phyloP scores from a whole-genome alignment of 2,888 invertebrate species.

The Protophormia terraenovae region DNA sequence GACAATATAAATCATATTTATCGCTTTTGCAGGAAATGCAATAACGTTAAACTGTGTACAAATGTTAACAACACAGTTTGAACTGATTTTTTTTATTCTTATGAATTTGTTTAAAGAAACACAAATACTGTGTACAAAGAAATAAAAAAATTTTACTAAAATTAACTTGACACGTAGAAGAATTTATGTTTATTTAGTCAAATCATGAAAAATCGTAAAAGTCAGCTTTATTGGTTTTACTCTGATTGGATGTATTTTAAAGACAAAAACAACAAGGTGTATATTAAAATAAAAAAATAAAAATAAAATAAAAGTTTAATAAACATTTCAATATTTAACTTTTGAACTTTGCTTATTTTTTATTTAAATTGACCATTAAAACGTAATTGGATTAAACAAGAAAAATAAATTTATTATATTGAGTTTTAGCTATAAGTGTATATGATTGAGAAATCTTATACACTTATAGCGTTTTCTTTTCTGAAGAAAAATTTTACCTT shows the following conservation, averaged over 20 bases:
- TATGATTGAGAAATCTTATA: too few relatives aligned
- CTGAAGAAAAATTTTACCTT: too few relatives aligned
- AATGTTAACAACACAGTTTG: constrained; percentile 5
- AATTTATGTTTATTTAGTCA: constrained; percentile 22
- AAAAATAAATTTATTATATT: too few relatives aligned
- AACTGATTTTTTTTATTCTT: too few relatives aligned
- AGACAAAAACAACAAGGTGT: not conserved
- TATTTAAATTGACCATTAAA: not conserved
- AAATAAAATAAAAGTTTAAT: not conserved
- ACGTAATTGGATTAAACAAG: too few relatives aligned
- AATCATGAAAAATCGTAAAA: constrained; percentile 13
- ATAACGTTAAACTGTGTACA: constrained; percentile 22
- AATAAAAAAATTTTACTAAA: not conserved
- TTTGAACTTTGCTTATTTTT: not conserved
- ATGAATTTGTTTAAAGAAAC: too few relatives aligned
- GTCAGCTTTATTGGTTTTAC: constrained; percentile 14
- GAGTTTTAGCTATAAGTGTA: too few relatives aligned
- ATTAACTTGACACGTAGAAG: constrained; percentile 18
- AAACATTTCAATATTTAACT: not conserved
- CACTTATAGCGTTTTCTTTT: too few relatives aligned
- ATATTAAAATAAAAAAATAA: not conserved
- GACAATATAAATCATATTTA: constrained; percentile 43
- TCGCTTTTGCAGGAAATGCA: constrained; percentile 14
- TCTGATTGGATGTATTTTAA: not conserved
- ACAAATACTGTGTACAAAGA: not conserved